phyloP scores from a whole-genome alignment of 2,888 invertebrate genomes.

The Neria commutata region DNA sequence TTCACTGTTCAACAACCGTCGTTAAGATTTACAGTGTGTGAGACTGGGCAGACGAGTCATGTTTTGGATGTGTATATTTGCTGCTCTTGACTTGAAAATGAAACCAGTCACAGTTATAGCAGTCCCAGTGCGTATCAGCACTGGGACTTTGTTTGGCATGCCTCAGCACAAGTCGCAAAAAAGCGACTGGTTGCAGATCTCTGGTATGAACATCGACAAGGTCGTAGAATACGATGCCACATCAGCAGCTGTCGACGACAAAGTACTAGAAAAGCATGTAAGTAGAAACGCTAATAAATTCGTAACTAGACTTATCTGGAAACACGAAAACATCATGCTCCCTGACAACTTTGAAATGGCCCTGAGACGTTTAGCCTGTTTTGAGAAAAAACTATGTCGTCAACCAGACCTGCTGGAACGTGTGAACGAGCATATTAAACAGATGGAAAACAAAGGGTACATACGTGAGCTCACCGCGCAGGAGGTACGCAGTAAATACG shows the following conservation, averaged over 20 bases:
- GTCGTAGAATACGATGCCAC: too few relatives aligned
- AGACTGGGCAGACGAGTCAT: too few relatives aligned
- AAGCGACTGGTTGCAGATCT: too few relatives aligned
- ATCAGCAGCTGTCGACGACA: constrained; percentile 6
- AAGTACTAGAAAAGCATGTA: constrained; percentile 8
- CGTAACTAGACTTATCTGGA: constrained; percentile 34
- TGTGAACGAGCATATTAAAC: constrained; percentile 15
- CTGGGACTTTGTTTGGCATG: too few relatives aligned
- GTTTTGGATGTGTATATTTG: too few relatives aligned
- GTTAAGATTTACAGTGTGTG: too few relatives aligned
- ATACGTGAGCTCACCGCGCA: constrained; percentile 16
- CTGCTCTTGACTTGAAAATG: too few relatives aligned
- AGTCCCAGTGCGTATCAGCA: too few relatives aligned
- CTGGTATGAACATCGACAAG: too few relatives aligned
- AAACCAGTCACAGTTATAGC: too few relatives aligned
- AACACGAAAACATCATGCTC: constrained; percentile 27
- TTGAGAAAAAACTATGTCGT: constrained; percentile 29
- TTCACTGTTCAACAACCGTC: too few relatives aligned
- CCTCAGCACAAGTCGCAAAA: too few relatives aligned
- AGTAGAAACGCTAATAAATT: constrained; percentile 14
- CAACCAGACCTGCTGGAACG: constrained; percentile 13
- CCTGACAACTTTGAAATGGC: constrained; percentile 34
- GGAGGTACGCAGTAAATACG: constrained; percentile 5
- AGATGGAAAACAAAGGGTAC: constrained; percentile 24
- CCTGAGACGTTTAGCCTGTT: constrained; percentile 24